Evolutionary conservation across 2,797 vertebrate genomes (phyloP), one percentile per base, ranked within the genome.

Genomic region (Todus mexicanus): DNA sequence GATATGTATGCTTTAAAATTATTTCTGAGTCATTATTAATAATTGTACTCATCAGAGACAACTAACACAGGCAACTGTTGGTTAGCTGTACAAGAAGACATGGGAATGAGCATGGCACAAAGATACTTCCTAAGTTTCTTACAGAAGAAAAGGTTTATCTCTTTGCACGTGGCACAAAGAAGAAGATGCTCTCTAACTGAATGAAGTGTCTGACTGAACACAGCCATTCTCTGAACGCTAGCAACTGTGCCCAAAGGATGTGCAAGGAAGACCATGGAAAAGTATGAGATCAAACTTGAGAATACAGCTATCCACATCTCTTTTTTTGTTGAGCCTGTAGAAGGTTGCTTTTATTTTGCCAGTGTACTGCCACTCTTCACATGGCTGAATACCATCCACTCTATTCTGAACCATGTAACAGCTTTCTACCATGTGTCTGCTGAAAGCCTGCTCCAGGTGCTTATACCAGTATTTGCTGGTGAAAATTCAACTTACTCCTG

Each of bases 181-280:
- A 54, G 26, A 64, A 80, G 17, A 11, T 29, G 20, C 2, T 68
- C 20, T 63, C 11, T 20, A 26, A 42, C 48, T 10, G 50, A 66
- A 53, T 31, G 38, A 47, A 88, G 8, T 17, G 7, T 64, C 21
- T 65, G 21, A 10, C 9, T 35, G 50, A n/a, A n/a, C n/a, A n/a
- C n/a, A n/a, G n/a, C n/a, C n/a, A n/a, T n/a, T n/a, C n/a, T n/a
- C n/a, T n/a, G n/a, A n/a, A n/a, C 85, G 3, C 16, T 54, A 68
- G 12, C 1, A 25, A 13, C 33, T 1, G 0, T 23, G 1, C 14
- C 68, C 64, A 64, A 50, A 50, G 21, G 3, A 26, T 48, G 47
- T 23, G 7, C 40, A 54, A 71, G 25, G 6, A 72, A 83, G 15
- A 42, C 9, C 38, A 64, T 43, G 20, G 63, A 54, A 64, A 59